Base-by-base conservation (phyloP, 2,888 invertebrate genomes). In the Drosophila meridiana region DNA sequence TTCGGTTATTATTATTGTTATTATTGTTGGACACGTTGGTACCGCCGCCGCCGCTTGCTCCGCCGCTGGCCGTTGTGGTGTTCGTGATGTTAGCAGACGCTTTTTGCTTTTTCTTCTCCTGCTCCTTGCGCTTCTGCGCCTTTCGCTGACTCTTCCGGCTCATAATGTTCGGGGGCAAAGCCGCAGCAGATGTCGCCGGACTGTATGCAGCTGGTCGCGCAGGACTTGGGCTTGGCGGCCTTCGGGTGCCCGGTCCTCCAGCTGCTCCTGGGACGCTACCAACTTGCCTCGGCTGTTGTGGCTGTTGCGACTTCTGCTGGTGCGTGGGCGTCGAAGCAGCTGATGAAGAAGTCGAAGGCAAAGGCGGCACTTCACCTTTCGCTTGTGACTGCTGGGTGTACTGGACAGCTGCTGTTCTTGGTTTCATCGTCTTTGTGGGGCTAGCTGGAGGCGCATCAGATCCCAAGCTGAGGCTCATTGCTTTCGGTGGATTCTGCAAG, bases 321-420 rank as follows among this genome's bases (percentile, higher is more conserved):
- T 90, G 91, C 14, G 91, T 89, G 9, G 91, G 91, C 26, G 90
- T 90, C 34, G 91, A 90, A 3, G 88, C 76, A 2, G 91, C 69
- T 38, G 91, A 90, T 32, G 91, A 91, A 4, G 83, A 82, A 11
- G 58, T 64, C 32, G 78, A 78, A 3, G 63, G 57, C 48, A 58
- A 26, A 20, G 13, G 40, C 9, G 13, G 75, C 74, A 36, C 67
- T 76, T 47, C 86, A 76, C 45, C 73, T 78, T 42, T 71, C 65
- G 38, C 66, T 73, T 8, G 74, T 58, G 56, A 70, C 65, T 58
- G 60, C 8, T 64, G 62, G 0, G 30, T 68, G 28, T 14, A 68
- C 13, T 20, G 66, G 26, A 6, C 47, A 42, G 32, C 28, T 11
- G 32, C 28, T 11, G 38, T 11, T 36, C 60, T 62, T 7, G 68